Base-by-base conservation (phyloP, 2,113 vertebrate species). In the Oncorhynchus clarkii region DNA sequence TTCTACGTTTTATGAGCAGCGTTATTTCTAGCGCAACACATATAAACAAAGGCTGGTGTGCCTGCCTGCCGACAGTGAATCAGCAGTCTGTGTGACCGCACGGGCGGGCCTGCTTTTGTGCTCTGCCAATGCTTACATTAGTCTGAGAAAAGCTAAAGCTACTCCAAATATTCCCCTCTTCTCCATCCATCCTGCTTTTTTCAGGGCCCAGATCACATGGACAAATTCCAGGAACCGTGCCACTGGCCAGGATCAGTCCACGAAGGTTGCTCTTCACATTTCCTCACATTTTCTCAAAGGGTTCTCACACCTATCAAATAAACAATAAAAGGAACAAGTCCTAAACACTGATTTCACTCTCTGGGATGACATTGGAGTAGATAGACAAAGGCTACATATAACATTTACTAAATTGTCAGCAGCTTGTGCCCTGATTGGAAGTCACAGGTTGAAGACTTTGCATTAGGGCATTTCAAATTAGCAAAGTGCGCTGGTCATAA, bases 1-100 rank as follows among this genome's bases (percentile, higher is more conserved):
- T 86, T 86, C 87, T 69, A 80, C 77, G 79, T 86, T 90, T 90
- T 91, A 89, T 89, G 92, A 93, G 91, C 91, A 90, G 93, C 89
- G 92, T 92, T 94, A 93, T 92, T 95, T 95, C 93, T 93, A 90
- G 39, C 62, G 88, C 84, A 83, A 82, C 79, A 84, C 85, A 85
- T 92, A 92, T 95, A 45, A 45, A 96, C 94, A 96, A 92, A 94
- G 85, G 88, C 87, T 78, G 83, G 86, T 84, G 90, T 85, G 89
- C 82, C 77, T 45, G 39, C 39, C 9, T 85, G 90, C 83, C 78
- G 90, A 91, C 83, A 90, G 92, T 93, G 92, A 93, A 94, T 94
- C 93, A 95, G 92, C 88, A 89, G 89, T 88, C 90, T 89, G 88
- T 85, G 92, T 88, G 91, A 93, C 89, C 84, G 86, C 89, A 88